These are phyloP conservation scores for Halocynthia aurantium DNA, from an alignment of 23 tunicate genomes.

Conservation along the genomic window DNA sequence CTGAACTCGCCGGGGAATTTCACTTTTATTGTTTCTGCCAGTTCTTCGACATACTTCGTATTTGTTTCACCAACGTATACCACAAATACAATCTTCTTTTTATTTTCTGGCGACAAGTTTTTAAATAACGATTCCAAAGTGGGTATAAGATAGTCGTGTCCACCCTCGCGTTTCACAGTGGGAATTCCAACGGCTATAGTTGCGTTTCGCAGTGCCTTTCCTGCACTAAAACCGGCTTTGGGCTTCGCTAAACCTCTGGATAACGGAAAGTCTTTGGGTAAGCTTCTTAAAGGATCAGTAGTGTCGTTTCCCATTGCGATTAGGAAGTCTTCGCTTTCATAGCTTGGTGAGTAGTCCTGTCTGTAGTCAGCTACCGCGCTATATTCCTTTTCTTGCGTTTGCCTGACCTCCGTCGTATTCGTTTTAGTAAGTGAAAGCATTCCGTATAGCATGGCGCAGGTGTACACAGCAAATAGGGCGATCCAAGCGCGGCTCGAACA, in stretches of 20 bases:
- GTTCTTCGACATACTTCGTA: slow-evolving; percentile 14
- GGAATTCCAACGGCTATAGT: slow-evolving; percentile 23
- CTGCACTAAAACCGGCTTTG: background rate
- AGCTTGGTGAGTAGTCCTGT: no score
- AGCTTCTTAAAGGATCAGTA: background rate
- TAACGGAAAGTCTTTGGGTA: slow-evolving; percentile 13
- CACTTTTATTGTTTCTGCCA: background rate
- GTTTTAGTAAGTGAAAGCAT: background rate
- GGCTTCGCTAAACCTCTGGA: slow-evolving; percentile 14
- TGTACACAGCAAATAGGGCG: slow-evolving; percentile 9
- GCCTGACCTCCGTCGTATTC: no score
- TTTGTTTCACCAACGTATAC: slow-evolving; percentile 11
- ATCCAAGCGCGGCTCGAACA: slow-evolving; percentile 18
- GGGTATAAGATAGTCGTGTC: slow-evolving; percentile 11
- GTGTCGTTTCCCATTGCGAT: no score
- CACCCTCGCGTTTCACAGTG: slow-evolving; percentile 9
- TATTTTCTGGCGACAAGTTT: slow-evolving; percentile 10
- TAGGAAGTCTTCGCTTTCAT: no score
- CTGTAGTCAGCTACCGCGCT: no score
- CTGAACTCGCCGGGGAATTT: slow-evolving; percentile 11
- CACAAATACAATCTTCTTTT: slow-evolving; percentile 8
- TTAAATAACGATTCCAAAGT: slow-evolving; percentile 13
- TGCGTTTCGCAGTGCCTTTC: slow-evolving; percentile 6
- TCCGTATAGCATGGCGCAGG: slow-evolving; percentile 18
- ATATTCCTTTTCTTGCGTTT: no score